Conservation (phyloP, 2,113 vertebrate species). For the Myocastor coypus region DNA sequence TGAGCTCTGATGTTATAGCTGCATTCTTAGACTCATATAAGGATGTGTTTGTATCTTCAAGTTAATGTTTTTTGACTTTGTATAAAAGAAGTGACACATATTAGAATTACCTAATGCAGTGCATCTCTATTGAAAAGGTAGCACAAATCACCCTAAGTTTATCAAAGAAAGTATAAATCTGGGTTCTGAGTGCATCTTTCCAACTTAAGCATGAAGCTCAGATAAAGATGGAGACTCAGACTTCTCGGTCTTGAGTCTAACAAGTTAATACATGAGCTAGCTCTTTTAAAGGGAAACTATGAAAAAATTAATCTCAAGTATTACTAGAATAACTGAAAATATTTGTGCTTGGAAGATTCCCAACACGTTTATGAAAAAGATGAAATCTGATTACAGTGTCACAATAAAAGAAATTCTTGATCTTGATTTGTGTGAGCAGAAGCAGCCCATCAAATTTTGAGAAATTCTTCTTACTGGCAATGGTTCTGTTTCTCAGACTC, state of each 20-base stretch:
- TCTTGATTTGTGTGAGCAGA: not conserved
- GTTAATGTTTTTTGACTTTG: not conserved
- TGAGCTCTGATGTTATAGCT: not conserved
- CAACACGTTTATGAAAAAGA: not conserved
- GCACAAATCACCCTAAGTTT: not conserved
- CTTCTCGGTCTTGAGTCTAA: not conserved
- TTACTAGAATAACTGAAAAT: not conserved
- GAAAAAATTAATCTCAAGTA: not conserved
- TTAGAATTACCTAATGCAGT: not conserved
- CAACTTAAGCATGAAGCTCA: not conserved
- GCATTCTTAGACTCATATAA: not conserved
- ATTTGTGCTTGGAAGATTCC: not conserved
- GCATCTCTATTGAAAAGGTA: not conserved
- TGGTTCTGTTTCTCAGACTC: not conserved
- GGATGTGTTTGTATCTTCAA: not conserved
- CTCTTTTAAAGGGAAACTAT: not conserved
- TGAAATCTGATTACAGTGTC: not conserved
- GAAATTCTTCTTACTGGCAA: not conserved
- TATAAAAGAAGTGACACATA: not conserved
- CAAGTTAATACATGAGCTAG: not conserved
- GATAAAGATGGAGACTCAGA: not conserved
- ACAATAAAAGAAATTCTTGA: not conserved
- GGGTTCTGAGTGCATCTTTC: not conserved
- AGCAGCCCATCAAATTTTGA: not conserved
- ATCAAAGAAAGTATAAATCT: not conserved